A percentile compares a stretch with the other conserved stretches of the same genome.
These are phyloP conservation scores for Corvus hawaiiensis DNA, from an alignment of 2,113 vertebrate genomes.

Conservation along the genomic window DNA sequence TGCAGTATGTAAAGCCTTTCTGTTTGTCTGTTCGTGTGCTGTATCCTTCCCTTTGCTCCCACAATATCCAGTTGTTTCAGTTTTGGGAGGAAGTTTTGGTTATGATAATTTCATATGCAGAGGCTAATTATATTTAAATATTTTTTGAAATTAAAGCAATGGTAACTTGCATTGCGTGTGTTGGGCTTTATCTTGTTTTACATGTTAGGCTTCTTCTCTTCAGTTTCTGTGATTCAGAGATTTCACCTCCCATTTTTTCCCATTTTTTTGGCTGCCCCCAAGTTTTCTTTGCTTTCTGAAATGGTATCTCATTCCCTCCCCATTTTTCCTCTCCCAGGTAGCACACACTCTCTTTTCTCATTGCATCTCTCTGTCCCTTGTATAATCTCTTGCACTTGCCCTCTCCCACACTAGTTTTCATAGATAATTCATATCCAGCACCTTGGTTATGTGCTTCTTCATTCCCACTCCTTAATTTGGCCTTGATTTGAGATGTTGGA, in stretches of 20 bases:
- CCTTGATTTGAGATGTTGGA: neutral
- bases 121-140: neutral
- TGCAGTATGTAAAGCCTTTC: neutral
- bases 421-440: neutral
- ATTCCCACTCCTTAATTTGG: neutral
- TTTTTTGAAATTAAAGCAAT: neutral
- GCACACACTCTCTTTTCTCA: neutral
- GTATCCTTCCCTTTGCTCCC: neutral
- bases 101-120: neutral
- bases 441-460: neutral
- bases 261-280: neutral
- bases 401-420: neutral
- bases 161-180: rapidly evolving
- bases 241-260: neutral
- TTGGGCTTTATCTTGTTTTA: neutral
- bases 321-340: neutral
- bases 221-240: neutral
- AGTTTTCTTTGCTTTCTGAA: neutral
- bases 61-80: neutral
- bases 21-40: neutral
- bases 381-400: neutral
- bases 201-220: neutral
- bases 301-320: neutral
- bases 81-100: neutral
- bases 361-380: neutral